Evolutionary conservation across 1,140 invertebrate species (phyloP), one percentile per base, ranked within the genome.

Genomic region (Cataglyphis hispanica): DNA sequence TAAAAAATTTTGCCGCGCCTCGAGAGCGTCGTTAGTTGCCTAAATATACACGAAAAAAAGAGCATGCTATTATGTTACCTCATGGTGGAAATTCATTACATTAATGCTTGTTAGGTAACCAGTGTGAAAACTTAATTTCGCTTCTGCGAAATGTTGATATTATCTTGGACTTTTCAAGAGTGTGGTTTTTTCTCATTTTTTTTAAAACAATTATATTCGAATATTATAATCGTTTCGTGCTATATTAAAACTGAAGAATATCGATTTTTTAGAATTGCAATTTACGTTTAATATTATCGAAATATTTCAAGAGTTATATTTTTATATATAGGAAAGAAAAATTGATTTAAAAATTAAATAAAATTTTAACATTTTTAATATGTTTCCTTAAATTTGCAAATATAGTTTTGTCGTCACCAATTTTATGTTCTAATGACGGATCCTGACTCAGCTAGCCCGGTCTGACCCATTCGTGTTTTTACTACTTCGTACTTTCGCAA

Each of bases 31-130:
- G 77, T 37, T 27, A 10, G 22, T 81, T 81, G 31, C 16, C 46
- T 40, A 80, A 80, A 69, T 37, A 34, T 27, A 37, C 61, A 5
- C 13, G 25, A 46, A 50, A 67, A 66, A 34, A 67, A 67, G 7
- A 13, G 16, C 25, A 16, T 19, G 56, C 16, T 19, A 46, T 13
- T 25, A 27, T 19, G 43, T 34, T 67, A 67, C 37, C 4, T 22
- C 25, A 7, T 27, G n/a, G n/a, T 50, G 31, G 19, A 66, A 66
- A 67, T 56, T 67, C 16, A 34, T 80, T 53, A 25, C 13, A 13
- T 53, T 37, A 77, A 77, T 53, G 67, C 43, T 80, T 13, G n/a
- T n/a, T 67, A 67, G 66, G 8, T 67, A 53, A 67, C n/a, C 46
- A 43, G 61, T 22, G 37, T 16, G 46, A 50, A 53, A 69, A 53